Evolutionary conservation across 1,140 invertebrate species (phyloP).

Genomic region (Sinella curviseta): DNA sequence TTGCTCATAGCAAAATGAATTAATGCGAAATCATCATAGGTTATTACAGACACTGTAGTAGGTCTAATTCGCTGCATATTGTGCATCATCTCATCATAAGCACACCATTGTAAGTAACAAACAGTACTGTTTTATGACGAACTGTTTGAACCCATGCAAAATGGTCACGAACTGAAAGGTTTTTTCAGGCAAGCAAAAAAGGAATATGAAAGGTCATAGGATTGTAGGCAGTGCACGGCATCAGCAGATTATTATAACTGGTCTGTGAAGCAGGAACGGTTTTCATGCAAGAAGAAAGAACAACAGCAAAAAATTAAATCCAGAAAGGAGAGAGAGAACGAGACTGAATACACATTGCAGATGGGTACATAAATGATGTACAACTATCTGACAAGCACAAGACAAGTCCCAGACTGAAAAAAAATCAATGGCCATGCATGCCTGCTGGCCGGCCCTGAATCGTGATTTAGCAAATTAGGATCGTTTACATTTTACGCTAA

Average conservation of each 20-base stretch:
- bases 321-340: not conserved
- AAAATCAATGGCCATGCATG: constrained; percentile 5
- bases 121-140: no score
- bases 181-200: not conserved
- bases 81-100: no score
- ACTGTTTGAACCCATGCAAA: not conserved
- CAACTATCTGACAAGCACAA: not conserved
- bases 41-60: no score
- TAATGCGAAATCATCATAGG: not conserved
- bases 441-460: constrained; percentile 1
- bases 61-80: no score
- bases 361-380: no score
- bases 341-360: not conserved
- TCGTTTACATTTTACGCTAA: constrained; percentile 8
- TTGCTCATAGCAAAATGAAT: not conserved
- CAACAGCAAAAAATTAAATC: constrained; percentile 3
- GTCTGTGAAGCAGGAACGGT: not conserved
- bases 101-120: no score
- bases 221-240: not conserved
- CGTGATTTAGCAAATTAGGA: constrained; percentile 26
- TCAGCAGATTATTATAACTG: not conserved
- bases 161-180: not conserved
- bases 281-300: not conserved
- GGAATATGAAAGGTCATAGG: constrained; percentile 6
- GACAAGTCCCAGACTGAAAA: constrained; percentile 18